These are phyloP conservation scores for Geopemphigus sp. DNA, from an alignment of 1,140 invertebrate species.

Conservation along the genomic window DNA sequence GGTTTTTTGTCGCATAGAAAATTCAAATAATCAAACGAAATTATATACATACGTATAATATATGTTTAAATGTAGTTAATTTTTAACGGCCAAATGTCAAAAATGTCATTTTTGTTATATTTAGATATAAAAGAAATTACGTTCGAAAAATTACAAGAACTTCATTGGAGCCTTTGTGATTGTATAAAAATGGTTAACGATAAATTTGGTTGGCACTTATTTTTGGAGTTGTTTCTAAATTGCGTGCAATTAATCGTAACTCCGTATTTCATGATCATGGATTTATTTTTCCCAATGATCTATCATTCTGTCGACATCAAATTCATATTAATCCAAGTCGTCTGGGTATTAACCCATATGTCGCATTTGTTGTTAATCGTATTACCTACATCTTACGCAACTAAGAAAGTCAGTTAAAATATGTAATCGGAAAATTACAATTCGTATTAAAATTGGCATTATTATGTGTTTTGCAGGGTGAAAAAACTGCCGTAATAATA, in stretches of 20 bases:
- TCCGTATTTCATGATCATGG: slow-evolving; percentile 51
- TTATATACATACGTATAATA: too few relatives aligned
- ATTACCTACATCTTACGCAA: slow-evolving; percentile 47
- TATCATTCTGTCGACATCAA: slow-evolving; percentile 50
- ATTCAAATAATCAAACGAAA: too few relatives aligned
- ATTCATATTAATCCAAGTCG: slow-evolving; percentile 50
- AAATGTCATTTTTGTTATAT: slow-evolving; percentile 7
- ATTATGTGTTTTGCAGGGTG: slow-evolving; percentile 26
- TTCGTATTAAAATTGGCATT: background rate
- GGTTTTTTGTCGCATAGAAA: too few relatives aligned
- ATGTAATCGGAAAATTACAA: background rate
- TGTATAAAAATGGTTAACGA: slow-evolving; percentile 50
- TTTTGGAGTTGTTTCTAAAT: slow-evolving; percentile 49
- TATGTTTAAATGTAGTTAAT: too few relatives aligned
- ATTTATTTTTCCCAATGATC: slow-evolving; percentile 51
- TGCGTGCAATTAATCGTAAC: slow-evolving; percentile 51
- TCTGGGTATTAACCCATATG: slow-evolving; percentile 51
- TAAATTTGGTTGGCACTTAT: slow-evolving; percentile 50
- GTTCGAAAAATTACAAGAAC: slow-evolving; percentile 42
- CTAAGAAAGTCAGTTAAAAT: slow-evolving; percentile 39
- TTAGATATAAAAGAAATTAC: slow-evolving; percentile 1
- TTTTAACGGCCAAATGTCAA: too few relatives aligned
- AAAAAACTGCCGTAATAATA: slow-evolving; percentile 46
- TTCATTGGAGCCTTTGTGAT: slow-evolving; percentile 51
- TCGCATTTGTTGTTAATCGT: slow-evolving; percentile 50